phyloP scores from a whole-genome alignment of 2,888 invertebrate genomes.

The Tethea ocularis region DNA sequence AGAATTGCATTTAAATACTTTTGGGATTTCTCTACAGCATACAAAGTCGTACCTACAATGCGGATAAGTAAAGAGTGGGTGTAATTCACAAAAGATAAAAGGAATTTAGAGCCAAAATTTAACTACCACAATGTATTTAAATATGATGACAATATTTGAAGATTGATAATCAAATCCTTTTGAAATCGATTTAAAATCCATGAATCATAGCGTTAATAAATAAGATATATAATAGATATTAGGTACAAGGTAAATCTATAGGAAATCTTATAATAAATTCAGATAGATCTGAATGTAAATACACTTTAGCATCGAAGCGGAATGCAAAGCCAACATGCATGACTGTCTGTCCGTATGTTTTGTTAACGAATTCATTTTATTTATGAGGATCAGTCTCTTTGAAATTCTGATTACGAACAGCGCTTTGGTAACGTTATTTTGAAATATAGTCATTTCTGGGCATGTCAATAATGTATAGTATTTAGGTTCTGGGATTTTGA shows the following conservation, averaged over 20 bases:
- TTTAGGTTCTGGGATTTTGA: background rate
- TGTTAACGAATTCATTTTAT: conserved; percentile 62
- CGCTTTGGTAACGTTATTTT: conserved; percentile 27
- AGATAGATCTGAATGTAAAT: background rate
- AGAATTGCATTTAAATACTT: no score
- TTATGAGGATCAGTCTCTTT: conserved; percentile 61
- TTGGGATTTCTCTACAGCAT: no score
- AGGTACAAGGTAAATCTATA: no score
- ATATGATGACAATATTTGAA: no score
- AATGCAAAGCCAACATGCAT: conserved; percentile 46
- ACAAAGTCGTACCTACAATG: no score
- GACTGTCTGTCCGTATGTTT: conserved; percentile 46
- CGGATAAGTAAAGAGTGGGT: no score
- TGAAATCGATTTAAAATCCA: background rate
- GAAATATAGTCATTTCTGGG: conserved; percentile 33
- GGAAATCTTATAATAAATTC: conserved; percentile 4
- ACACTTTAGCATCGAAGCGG: conserved; percentile 11
- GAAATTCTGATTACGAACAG: conserved; percentile 48
- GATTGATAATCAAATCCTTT: no score
- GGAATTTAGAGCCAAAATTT: no score
- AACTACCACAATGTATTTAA: no score
- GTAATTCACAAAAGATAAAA: no score
- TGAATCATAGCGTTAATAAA: background rate
- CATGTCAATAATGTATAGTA: conserved; percentile 36
- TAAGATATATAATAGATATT: no score